Base-by-base conservation (phyloP, 2,888 invertebrate genomes). In the Smittia sp. region DNA sequence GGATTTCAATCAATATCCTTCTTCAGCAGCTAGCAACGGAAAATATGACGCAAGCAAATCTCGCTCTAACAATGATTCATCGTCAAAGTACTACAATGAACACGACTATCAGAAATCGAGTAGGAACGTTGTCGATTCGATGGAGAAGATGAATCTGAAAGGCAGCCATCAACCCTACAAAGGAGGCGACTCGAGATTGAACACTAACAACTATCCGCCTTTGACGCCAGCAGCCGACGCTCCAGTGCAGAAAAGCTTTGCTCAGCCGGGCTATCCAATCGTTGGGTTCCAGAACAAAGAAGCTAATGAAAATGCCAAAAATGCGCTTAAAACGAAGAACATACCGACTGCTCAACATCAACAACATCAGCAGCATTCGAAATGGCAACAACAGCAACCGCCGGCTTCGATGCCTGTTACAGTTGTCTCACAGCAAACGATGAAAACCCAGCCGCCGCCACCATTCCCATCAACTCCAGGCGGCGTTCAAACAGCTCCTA, bases 221-320 rank as follows among this genome's bases (percentile, higher is more conserved):
- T 70, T 54, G 18, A 15, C 27, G 11, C 58, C 76, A 79, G 6
- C 76, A 76, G 1, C 79, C 79, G 41, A 76, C 1, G 76, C 76
- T 2, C 65, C 73, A 11, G 76, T 76, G 2, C 77, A 77, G 81
- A 79, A 25, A 24, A 75, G 83, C 82, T 76, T 82, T 83, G 13
- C 80, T 18, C n/a, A 54, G 20, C 7, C 62, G 6, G 32, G 54
- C 13, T 62, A 62, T 62, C 58, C 62, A 1, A 38, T 39, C 39
- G 62, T 82, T 75, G 82, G 82, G 38, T 83, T 83, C 75, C 82
- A 83, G 75, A 81, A 79, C 69, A 82, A 83, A 74, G 82, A 83
- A 75, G 79, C 82, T 1, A 83, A 83, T 75, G 82, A 83, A 65
- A 81, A 80, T 75, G 82, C 82, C 15, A 79, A 83, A 79, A 81